Evolutionary conservation across 2,113 vertebrate species (phyloP).

Genomic region (Eudyptes chrysolophus): DNA sequence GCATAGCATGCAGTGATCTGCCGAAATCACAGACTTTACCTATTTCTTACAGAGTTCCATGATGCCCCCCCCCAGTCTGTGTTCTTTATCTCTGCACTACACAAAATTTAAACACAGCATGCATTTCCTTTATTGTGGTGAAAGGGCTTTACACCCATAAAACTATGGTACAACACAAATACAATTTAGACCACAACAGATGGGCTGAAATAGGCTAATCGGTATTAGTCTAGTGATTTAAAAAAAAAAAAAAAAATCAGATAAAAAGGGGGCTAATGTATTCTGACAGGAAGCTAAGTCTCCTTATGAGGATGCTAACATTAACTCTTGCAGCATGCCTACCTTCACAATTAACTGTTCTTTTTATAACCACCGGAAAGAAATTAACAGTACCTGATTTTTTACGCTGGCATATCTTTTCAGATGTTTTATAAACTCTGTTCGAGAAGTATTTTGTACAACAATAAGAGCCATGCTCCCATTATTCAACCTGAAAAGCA

Average conservation of each 20-base stretch:
- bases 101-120: neutral
- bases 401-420: conserved; percentile 83
- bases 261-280: conserved; percentile 72
- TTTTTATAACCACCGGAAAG: conserved; percentile 29
- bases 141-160: conserved; percentile 39
- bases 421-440: conserved; percentile 94
- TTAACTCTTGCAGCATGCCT: conserved; percentile 57
- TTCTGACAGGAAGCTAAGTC: conserved; percentile 77
- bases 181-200: conserved; percentile 58
- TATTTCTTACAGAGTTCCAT: neutral
- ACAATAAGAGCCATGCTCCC: conserved; percentile 88
- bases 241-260: conserved; percentile 57
- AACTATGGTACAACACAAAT: conserved; percentile 25
- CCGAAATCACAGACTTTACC: neutral
- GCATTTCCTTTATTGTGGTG: conserved; percentile 7
- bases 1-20: neutral
- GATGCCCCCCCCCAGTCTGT: neutral
- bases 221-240: conserved; percentile 76
- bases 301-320: conserved; percentile 62
- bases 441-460: conserved; percentile 86
- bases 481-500: conserved; percentile 84
- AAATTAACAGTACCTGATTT: conserved; percentile 75
- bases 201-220: conserved; percentile 75
- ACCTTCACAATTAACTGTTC: conserved; percentile 33
- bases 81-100: neutral